Base-by-base conservation (phyloP, 2,888 invertebrate genomes). In the Orthosia cruda region DNA sequence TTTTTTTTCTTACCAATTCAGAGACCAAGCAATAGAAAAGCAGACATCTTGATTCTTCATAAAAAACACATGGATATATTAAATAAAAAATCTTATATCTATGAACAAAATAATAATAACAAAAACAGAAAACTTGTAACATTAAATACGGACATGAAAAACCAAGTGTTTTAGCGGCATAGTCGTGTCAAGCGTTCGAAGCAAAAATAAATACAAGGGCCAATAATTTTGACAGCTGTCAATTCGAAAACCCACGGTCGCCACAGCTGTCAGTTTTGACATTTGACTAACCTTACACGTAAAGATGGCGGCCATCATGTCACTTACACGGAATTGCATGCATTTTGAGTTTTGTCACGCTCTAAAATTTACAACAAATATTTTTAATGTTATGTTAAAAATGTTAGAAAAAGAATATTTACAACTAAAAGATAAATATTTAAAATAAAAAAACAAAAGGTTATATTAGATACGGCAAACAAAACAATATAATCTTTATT, bases 321-420 rank as follows among this genome's bases (percentile, higher is more conserved):
- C 95, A 93, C 92, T 93, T 93, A 93, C 92, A 93, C 93, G 93
- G 92, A 91, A 92, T 93, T 94, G 92, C 95, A 95, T 96, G 95
- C 95, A 94, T 93, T 93, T 93, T 93, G 94, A 91, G 92, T 91
- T 92, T 93, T 94, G 94, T 96, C 96, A 96, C 95, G 96, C 94
- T 96, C 96, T 96, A 96, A 90, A 96, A 96, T 93, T 93, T 93
- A 92, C 90, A 94, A 84, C 69, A 84, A 85, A 84, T 72, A 26
- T 57, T 80, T 86, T 81, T 76, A 87, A 71, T 71, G 76, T 57
- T 59, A 81, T 32, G 74, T 70, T 66, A 77, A 66, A 83, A 77
- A 78, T 18, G 47, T 75, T 54, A 70, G 77, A 64, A 52, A 68
- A 58, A 72, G 0, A 23, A 63, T 82, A 84, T 80, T 75, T 86